These are phyloP conservation scores for Mechanitis messenoides DNA, from an alignment of 2,888 invertebrate genomes.

Conservation along the genomic window DNA sequence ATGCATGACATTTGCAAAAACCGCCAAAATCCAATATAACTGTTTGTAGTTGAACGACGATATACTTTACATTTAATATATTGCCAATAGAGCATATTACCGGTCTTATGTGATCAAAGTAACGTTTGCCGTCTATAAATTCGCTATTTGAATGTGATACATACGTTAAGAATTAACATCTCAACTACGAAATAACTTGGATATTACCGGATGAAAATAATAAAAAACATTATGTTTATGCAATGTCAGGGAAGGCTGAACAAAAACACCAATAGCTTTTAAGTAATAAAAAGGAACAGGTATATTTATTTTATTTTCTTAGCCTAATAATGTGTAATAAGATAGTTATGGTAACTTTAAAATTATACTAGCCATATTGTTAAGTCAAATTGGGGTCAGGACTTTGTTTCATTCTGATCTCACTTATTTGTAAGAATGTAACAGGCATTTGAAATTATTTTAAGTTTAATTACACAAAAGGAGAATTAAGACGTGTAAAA, in stretches of 20 bases:
- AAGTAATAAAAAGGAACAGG: constrained; percentile 3
- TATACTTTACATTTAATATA: constrained; percentile 8
- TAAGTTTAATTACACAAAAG: not conserved
- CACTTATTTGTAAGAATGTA: not conserved
- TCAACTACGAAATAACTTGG: not conserved
- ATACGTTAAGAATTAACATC: constrained; percentile 4
- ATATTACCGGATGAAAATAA: not conserved
- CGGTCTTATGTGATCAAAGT: constrained; percentile 26
- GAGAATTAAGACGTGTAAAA: not conserved
- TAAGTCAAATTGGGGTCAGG: constrained; percentile 13
- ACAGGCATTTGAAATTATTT: not conserved
- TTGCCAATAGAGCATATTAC: constrained; percentile 13
- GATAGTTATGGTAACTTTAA: not conserved
- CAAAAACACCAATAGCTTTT: constrained; percentile 5
- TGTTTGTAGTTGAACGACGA: constrained; percentile 18
- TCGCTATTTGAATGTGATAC: constrained; percentile 21
- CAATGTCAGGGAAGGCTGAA: not conserved
- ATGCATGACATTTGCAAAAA: constrained; percentile 29
- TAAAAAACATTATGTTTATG: not conserved
- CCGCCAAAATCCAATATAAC: constrained; percentile 17
- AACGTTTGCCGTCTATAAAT: constrained; percentile 26
- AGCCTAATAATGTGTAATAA: constrained; percentile 1
- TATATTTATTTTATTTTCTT: not conserved
- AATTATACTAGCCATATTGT: constrained; percentile 20
- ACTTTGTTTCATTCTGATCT: constrained; percentile 9